phyloP scores from a whole-genome alignment of 2,797 vertebrate species.

The Sarcoramphus papa region DNA sequence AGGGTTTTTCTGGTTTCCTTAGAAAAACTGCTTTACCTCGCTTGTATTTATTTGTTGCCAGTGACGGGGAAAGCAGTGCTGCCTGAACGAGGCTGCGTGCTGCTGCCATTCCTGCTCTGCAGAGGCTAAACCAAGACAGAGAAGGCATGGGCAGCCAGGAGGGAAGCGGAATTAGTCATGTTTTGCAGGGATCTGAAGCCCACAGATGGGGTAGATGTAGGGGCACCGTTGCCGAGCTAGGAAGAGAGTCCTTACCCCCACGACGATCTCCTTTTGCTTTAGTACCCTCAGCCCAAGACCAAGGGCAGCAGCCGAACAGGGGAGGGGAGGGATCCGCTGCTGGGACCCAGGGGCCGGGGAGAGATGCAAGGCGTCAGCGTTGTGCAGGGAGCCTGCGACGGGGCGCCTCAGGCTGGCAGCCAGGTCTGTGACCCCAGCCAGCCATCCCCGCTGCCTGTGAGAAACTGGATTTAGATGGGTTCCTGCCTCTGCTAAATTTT shows the following conservation, averaged over 20 bases:
- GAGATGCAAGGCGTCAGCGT: rapidly evolving
- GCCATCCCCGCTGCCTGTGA: rapidly evolving
- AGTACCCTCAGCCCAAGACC: too few relatives aligned
- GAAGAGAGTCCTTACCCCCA: background rate
- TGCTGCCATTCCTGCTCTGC: background rate
- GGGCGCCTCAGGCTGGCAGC: background rate
- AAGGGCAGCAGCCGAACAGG: background rate
- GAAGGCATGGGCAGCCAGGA: background rate
- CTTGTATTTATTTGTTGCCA: background rate
- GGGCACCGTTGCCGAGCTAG: rapidly evolving
- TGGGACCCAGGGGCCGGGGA: background rate
- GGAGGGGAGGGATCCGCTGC: background rate
- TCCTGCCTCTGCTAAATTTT: background rate
- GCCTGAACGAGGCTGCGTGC: background rate
- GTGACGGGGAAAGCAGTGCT: background rate
- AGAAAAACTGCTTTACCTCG: background rate
- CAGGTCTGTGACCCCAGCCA: background rate
- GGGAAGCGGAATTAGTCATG: rapidly evolving
- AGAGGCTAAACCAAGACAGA: background rate
- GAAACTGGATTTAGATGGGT: background rate
- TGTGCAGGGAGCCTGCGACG: background rate
- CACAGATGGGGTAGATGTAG: background rate
- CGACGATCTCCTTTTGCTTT: rapidly evolving
- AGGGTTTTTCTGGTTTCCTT: background rate
- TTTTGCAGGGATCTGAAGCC: background rate